Conservation (phyloP, 2,113 vertebrate genomes). For the Hippocampus zosterae region DNA sequence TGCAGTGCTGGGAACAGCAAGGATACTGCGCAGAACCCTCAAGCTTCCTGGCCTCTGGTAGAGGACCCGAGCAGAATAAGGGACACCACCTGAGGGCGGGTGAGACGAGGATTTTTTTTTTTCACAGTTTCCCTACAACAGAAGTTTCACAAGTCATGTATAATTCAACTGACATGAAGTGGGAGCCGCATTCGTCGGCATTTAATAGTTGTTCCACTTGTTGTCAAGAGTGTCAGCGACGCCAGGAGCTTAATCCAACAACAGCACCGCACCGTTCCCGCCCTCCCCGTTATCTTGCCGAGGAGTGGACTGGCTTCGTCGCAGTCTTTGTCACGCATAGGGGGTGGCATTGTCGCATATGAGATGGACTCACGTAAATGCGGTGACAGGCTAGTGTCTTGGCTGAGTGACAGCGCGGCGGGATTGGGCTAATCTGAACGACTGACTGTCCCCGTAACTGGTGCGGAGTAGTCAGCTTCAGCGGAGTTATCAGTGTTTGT, state of each 20-base stretch:
- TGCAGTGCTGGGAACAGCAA: too few species aligned
- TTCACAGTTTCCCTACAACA: conserved; percentile 13
- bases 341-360: conserved; percentile 56
- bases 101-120: too few species aligned
- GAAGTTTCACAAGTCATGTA: conserved; percentile 27
- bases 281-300: conserved; percentile 28
- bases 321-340: conserved; percentile 57
- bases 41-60: too few species aligned
- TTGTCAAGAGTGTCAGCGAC: conserved; percentile 49
- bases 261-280: conserved; percentile 40
- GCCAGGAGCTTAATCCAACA: conserved; percentile 61
- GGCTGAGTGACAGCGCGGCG: conserved; percentile 64
- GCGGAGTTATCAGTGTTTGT: conserved; percentile 72
- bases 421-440: conserved; percentile 75
- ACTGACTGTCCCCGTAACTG: conserved; percentile 70
- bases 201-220: conserved; percentile 63
- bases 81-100: too few species aligned
- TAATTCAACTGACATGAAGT: conserved; percentile 38
- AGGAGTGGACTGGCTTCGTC: conserved; percentile 54
- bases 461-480: conserved; percentile 69
- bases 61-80: too few species aligned
- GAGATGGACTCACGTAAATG: conserved; percentile 67
- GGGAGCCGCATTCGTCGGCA: conserved; percentile 1
- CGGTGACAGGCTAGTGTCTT: conserved; percentile 66
- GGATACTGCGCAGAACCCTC: too few species aligned